Evolutionary conservation across 2,113 vertebrate species (phyloP), one percentile per base, ranked within the genome.

Genomic region (Strix uralensis): DNA sequence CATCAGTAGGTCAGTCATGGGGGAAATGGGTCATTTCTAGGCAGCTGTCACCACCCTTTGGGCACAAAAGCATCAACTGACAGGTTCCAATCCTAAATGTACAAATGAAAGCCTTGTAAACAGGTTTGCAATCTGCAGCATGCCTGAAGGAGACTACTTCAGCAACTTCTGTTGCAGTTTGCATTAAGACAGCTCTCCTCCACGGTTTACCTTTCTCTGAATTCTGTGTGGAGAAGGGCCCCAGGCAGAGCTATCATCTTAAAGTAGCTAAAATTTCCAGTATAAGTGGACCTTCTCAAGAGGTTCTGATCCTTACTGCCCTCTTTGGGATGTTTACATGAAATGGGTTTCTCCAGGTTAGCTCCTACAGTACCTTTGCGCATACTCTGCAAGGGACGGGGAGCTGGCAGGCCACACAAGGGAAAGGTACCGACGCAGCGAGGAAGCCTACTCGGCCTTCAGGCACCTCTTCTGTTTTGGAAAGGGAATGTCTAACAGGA

Each of bases 21-120:
- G 82, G 85, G 74, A 95, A 52, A 84, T 4, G 5, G 34, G 74
- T 82, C 15, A 72, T 75, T 92, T 94, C 79, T 79, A 95, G 88
- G 81, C 84, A 20, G 63, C 51, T 86, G 80, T 17, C 82, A 66
- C 70, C 54, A 88, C 36, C 49, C 73, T 59, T 23, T 23, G 72
- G 88, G 58, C 55, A 90, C 36, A 80, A 51, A 83, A 77, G 62
- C 84, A 73, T 57, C 63, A 59, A 18, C 52, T 69, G 85, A 81
- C 65, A 49, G 30, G 72, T 92, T 86, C 94, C 87, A 69, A 80
- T 73, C 86, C 90, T 67, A 49, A 66, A 54, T 9, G 71, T 81
- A 95, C 85, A 59, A 67, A 93, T 46, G n/a, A 87, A 85, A 85
- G 88, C 88, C 74, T 79, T 81, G 95, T 87, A 44, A 94, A 96